Base-by-base conservation (phyloP, 1,140 invertebrate species). In the Ceratoteleas bidentatus region DNA sequence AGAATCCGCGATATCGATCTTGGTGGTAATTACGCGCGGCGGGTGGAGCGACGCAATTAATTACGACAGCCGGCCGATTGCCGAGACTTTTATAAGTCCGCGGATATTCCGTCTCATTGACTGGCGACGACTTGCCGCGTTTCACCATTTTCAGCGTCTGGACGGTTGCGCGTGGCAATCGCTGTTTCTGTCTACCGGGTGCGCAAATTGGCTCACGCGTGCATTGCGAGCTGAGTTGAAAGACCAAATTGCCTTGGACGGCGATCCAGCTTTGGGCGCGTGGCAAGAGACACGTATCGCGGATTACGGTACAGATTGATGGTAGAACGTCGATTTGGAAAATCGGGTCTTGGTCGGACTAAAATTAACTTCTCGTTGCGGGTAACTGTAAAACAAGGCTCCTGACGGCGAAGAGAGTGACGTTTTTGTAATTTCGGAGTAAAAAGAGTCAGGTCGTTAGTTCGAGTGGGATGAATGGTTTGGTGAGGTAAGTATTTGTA, bases 51-150 rank as follows among this genome's bases (percentile, higher is more conserved):
- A 45, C 14, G 32, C 73, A 82, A 82, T 77, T 82, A 73, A 82
- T 82, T 73, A 77, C 50, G 80, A 70, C 68, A 54, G 61, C 13
- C 40, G 45, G 40, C 62, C 73, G 61, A 66, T 76, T 65, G 36
- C n/a, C 43, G 68, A 43, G 64, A 68, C 52, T 70, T 82, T 70
- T 82, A 82, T 77, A 62, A 82, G 61, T 77, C 62, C 56, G 58
- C 62, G 68, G 33, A 3, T 82, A 77, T 81, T 73, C 80, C 69
- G 62, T 76, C 80, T 82, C 73, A 73, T 74, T 77, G 73, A 72
- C 73, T 82, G 54, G 54, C 9, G 57, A 66, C 73, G 57, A 66
- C 72, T 81, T 66, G 69, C 70, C 70, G 62, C 73, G 58, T 77
- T 74, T 82, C 80, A 62, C 74, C 80, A 73, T 82, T 77, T 82